Base-by-base conservation (phyloP, 2,888 invertebrate genomes). In the Tipula lateralis region DNA sequence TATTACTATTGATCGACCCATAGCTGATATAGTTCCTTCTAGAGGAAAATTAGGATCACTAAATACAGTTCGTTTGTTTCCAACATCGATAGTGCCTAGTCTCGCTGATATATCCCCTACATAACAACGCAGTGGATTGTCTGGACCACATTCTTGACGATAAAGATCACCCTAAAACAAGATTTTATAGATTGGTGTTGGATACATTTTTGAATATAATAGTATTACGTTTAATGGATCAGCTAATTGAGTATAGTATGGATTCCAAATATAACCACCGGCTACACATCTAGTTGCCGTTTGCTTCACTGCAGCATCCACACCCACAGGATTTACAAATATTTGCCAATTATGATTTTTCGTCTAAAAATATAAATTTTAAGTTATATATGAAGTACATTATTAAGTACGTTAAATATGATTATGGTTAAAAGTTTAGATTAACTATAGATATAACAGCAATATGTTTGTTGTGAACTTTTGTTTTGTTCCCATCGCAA, bases 181-280 rank as follows among this genome's bases (percentile, higher is more conserved):
- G n/a, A 39, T 84, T n/a, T 12, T 19, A 5, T 19, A 24, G n/a
- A 29, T 7, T 32, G n/a, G n/a, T n/a, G n/a, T n/a, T n/a, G n/a
- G n/a, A n/a, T n/a, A n/a, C n/a, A n/a, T n/a, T n/a, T n/a, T n/a
- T n/a, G n/a, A 50, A 34, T 24, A 84, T 82, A 83, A 1, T 19
- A 34, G 36, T 7, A 16, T 36, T 83, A 96, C 96, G 89, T 97
- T 96, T 66, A 96, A 91, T 0, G 97, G 97, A 91, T 96, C 96
- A 0, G 97, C 97, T 0, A 97, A 91, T 90, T 97, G 97, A 0
- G 96, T 96, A 88, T 94, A 97, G 91, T 93, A 95, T 0, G 97
- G 97, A 92, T 97, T 97, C 97, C 97, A 97, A 12, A 95, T 92
- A 88, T 96, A 97, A 6, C 97, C 97, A 29, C 95, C 96, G 1